phyloP scores from a whole-genome alignment of 2,113 vertebrate genomes.

The Platichthys stellatus region DNA sequence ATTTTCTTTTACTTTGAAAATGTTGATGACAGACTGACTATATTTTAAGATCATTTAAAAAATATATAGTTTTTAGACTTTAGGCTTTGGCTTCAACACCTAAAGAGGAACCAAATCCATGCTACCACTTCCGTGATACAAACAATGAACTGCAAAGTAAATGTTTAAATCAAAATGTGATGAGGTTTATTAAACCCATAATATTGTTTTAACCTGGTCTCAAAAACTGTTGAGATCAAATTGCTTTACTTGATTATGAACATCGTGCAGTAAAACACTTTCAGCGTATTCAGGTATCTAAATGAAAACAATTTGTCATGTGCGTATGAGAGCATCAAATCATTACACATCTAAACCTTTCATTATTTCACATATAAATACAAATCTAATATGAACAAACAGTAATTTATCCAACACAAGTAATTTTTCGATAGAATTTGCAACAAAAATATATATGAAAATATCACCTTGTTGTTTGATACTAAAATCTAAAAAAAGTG shows the following conservation, averaged over 20 bases:
- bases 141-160: too few species aligned
- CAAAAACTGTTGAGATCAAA: not conserved
- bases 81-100: too few species aligned
- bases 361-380: not conserved
- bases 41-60: not conserved
- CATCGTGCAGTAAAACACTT: not conserved
- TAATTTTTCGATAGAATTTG: not conserved
- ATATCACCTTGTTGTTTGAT: not conserved
- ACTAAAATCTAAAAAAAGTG: too few species aligned
- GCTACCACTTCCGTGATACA: too few species aligned
- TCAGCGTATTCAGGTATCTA: not conserved
- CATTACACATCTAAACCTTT: not conserved
- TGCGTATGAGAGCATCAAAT: not conserved
- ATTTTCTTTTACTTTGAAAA: too few species aligned
- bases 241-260: not conserved
- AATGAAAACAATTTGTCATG: not conserved
- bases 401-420: too few species aligned
- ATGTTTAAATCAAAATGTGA: too few species aligned
- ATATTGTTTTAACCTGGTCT: not conserved
- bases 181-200: slow-evolving; percentile 1
- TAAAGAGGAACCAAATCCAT: too few species aligned
- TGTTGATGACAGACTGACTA: not conserved
- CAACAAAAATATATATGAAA: not conserved
- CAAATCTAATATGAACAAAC: not conserved
- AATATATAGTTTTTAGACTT: too few species aligned